phyloP scores from a whole-genome alignment of 2,113 vertebrate genomes.

The Petaurus breviceps region DNA sequence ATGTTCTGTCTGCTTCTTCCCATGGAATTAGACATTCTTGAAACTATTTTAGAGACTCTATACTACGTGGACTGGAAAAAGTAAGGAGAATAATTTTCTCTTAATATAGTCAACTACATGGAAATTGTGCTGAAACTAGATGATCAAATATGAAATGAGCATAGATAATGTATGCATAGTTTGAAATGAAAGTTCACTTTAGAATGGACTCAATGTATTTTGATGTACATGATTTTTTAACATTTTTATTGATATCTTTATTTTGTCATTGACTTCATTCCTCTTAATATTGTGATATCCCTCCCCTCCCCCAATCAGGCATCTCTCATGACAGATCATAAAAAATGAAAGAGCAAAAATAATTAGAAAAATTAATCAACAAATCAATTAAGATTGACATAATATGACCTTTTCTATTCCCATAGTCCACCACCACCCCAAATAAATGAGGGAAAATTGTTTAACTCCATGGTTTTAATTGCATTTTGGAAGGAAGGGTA shows the following conservation, averaged over 20 bases:
- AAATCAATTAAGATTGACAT: not conserved
- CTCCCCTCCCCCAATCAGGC: not conserved
- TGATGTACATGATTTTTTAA: not conserved
- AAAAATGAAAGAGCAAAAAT: not conserved
- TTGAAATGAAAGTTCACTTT: not conserved
- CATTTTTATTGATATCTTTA: not conserved
- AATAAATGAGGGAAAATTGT: not conserved
- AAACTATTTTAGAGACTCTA: conserved; percentile 52
- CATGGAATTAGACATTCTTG: conserved; percentile 60
- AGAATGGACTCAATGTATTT: not conserved
- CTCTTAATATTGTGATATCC: not conserved
- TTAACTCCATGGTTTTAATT: not conserved
- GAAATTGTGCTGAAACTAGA: not conserved
- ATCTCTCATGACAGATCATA: not conserved
- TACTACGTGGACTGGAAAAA: conserved; percentile 65
- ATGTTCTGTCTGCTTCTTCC: conserved; percentile 67
- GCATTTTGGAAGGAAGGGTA: not conserved
- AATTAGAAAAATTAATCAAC: not conserved
- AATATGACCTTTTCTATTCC: not conserved
- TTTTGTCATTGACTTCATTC: not conserved
- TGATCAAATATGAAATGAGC: not conserved
- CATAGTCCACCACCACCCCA: not conserved
- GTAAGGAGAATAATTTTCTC: conserved; percentile 43
- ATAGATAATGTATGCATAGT: not conserved
- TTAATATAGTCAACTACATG: conserved; percentile 44